A percentile compares a stretch with the other conserved stretches of the same genome.
phyloP scores from a whole-genome alignment of 2,888 invertebrate species.

The Eilema caniola region DNA sequence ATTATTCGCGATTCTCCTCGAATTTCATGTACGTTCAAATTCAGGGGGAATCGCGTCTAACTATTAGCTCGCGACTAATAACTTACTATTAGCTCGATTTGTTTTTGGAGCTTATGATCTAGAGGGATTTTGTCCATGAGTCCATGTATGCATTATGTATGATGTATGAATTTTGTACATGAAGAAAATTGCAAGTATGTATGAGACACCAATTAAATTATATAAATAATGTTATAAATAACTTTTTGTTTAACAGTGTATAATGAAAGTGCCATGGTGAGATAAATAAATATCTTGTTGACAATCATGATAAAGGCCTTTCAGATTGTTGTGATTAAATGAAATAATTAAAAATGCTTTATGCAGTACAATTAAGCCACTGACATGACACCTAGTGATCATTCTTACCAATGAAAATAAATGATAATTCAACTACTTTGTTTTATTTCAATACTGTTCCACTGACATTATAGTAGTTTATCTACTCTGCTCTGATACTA shows the following conservation, averaged over 20 bases:
- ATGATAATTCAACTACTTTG: slow-evolving; percentile 41
- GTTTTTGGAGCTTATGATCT: slow-evolving; percentile 2
- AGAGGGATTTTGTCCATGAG: slow-evolving; percentile 1
- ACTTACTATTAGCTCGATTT: not conserved
- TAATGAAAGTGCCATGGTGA: slow-evolving; percentile 30
- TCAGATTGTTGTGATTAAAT: slow-evolving; percentile 47
- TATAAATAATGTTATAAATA: slow-evolving; percentile 31
- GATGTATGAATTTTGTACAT: slow-evolving; percentile 16
- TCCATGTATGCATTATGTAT: slow-evolving; percentile 17
- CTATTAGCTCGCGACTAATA: no score
- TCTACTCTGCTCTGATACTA: no score
- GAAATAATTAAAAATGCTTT: slow-evolving; percentile 34
- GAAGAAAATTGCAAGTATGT: slow-evolving; percentile 24
- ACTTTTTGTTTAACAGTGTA: slow-evolving; percentile 29
- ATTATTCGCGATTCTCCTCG: no score
- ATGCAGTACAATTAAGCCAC: slow-evolving; percentile 44
- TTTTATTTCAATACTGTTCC: not conserved
- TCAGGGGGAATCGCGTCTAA: no score
- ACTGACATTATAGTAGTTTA: not conserved
- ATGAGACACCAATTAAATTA: slow-evolving; percentile 37
- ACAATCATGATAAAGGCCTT: slow-evolving; percentile 40
- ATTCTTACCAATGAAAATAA: slow-evolving; percentile 51
- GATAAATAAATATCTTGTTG: slow-evolving; percentile 13
- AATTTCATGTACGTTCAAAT: no score
- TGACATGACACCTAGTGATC: slow-evolving; percentile 50